A percentile compares a stretch with the other conserved stretches of the same genome.
Evolutionary conservation across 2,113 vertebrate genomes (phyloP).

Genomic region (Stomatorhinus ivindoensis): DNA sequence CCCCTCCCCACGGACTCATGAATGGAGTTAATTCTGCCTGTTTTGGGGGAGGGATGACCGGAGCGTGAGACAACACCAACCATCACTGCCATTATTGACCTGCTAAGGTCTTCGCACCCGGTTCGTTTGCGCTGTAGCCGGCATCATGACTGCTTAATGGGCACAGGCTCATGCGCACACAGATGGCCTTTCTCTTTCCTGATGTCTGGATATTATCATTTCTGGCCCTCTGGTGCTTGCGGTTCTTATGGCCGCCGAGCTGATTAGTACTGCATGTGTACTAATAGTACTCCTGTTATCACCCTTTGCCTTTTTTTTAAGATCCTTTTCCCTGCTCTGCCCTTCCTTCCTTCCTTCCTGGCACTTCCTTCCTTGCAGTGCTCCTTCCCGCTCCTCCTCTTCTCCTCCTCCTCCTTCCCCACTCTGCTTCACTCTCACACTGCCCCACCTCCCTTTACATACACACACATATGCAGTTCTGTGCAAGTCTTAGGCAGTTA

Average conservation of each 20-base stretch:
- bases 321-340: neutral
- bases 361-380: neutral
- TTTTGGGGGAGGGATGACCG: neutral
- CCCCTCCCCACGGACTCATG: neutral
- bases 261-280: neutral
- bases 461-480: neutral
- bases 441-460: neutral
- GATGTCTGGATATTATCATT: neutral
- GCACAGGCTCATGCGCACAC: too few relatives aligned
- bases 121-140: neutral
- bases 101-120: neutral
- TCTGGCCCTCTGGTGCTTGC: neutral
- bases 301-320: neutral
- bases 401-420: too few relatives aligned
- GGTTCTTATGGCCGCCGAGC: too few relatives aligned
- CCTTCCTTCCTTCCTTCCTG: neutral
- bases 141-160: neutral
- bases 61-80: neutral
- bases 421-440: neutral
- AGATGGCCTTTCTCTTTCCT: neutral
- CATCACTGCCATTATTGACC: too few relatives aligned
- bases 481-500: too few relatives aligned
- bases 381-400: neutral
- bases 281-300: too few relatives aligned
- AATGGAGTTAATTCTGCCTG: neutral